Evolutionary conservation across 2,113 vertebrate genomes (phyloP), one percentile per base, ranked within the genome.

Genomic region (Rana temporaria): DNA sequence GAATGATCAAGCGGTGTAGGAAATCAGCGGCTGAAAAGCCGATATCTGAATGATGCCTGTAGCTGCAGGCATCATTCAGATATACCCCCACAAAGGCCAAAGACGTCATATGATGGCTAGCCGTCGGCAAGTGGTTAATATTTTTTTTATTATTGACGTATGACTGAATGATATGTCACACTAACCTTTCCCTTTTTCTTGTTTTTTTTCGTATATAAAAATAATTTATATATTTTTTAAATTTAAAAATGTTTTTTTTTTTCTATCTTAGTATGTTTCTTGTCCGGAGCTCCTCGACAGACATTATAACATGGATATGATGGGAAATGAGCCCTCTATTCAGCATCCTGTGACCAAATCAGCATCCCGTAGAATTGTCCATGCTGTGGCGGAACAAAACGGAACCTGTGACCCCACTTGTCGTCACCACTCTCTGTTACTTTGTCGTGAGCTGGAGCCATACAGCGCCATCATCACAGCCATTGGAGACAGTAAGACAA

Each of bases 291-390:
- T 99, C 64, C 90, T 96, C 34, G 97, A 99, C 74, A 95, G 95
- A 91, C 92, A 94, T 53, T 95, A 94, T 88, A 90, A 87, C 0
- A 89, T 96, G 2, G 96, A 99, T 42, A 38, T 95, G 73, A 90
- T 88, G 0, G 92, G 90, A 22, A 85, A 90, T 0, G 96, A 96
- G 79, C 94, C 90, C 87, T 93, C 95, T 4, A 91, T 94, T 24
- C 89, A 95, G 84, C 97, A 99, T 85, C 98, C 98, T 0, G 74
- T 97, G 88, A 99, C 98, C 86, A 96, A 94, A 84, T 98, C 96
- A 0, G 20, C 87, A 0, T 86, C 89, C 0, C 94, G 97, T 73
- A 95, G 93, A 59, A 89, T 99, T 0, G 92, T 97, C 19, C 92
- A 92, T n/a, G 67, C 88, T 0, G 91, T 90, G 19, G 86, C 62